Conservation (phyloP, 2,113 vertebrate genomes). For the Ochotona princeps region DNA sequence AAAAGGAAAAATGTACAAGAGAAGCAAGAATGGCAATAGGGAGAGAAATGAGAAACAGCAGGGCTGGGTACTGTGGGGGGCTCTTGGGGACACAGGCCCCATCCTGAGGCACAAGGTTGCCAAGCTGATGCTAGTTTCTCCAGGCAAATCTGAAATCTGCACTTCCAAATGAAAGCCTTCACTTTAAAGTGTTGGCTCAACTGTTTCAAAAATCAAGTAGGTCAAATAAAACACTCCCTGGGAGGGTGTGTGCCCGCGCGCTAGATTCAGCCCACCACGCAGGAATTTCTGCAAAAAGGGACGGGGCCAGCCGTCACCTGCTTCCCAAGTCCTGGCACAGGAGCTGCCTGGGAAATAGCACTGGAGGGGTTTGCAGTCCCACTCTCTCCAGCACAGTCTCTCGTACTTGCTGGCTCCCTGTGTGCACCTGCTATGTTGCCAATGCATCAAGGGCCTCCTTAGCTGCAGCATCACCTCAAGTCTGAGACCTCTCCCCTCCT, state of each 20-base stretch:
- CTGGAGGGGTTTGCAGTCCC: too few species aligned
- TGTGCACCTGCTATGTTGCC: accelerated
- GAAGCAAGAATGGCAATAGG: neutral
- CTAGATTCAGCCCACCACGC: neutral
- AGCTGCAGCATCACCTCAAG: neutral
- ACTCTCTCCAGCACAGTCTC: accelerated
- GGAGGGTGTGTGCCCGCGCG: too few species aligned
- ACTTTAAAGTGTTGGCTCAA: neutral
- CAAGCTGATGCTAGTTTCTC: neutral
- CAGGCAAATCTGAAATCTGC: neutral
- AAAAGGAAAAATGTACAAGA: neutral
- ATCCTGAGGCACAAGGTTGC: neutral
- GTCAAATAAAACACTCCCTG: neutral
- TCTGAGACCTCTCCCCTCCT: neutral
- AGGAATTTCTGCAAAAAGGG: neutral
- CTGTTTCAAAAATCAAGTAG: neutral
- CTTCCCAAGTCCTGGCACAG: neutral
- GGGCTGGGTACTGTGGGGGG: accelerated
- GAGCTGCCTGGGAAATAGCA: neutral
- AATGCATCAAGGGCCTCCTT: neutral
- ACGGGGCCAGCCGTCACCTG: too few species aligned
- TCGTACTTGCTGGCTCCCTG: accelerated
- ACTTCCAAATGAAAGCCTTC: neutral
- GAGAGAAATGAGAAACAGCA: neutral
- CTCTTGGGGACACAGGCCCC: accelerated